Base-by-base conservation (phyloP, 2,888 invertebrate species). In the Plagodis pulveraria region DNA sequence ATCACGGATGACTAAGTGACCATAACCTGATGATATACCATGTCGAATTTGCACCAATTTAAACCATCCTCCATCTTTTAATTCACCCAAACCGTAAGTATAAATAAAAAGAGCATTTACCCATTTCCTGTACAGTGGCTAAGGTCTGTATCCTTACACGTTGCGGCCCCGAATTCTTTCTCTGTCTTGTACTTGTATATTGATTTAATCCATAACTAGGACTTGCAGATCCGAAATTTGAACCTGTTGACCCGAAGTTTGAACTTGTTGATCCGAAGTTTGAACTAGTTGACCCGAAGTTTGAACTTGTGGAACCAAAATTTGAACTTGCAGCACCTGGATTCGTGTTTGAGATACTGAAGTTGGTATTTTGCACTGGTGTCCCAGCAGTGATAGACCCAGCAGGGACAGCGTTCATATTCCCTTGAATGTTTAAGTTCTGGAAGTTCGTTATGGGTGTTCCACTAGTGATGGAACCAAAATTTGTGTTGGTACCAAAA, bases 81-180 rank as follows among this genome's bases (percentile, higher is more conserved):
- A 22, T 22, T 22, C 6, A 42, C 34, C 46, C n/a, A 34, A 34
- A 34, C 51, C 49, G 43, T 63, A 73, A 65, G 75, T 73, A 50
- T 58, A 70, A 76, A 70, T 66, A 77, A 69, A 43, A 2, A 49
- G 62, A 63, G 35, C 22, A 63, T 90, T 94, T 95, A 96, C 96
- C 96, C 91, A 95, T 93, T 93, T 96, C 96, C 83, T 96, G 96
- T 40, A 96, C 96, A 54, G 96, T 96, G 47, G 96, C 91, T 70
- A 93, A 71, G 71, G 86, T 88, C 74, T 90, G 92, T 43, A 89
- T 75, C 63, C 93, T 92, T 54, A 88, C 83, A 5, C 93, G 84
- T 74, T 85, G 93, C 53, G 91, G 94, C 69, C 89, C 94, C n/a
- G 94, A 94, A 69, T 94, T 94, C 73, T 94, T 94, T 66, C 94